Conservation (phyloP, 2,888 invertebrate genomes). For the Aromia moschata region DNA sequence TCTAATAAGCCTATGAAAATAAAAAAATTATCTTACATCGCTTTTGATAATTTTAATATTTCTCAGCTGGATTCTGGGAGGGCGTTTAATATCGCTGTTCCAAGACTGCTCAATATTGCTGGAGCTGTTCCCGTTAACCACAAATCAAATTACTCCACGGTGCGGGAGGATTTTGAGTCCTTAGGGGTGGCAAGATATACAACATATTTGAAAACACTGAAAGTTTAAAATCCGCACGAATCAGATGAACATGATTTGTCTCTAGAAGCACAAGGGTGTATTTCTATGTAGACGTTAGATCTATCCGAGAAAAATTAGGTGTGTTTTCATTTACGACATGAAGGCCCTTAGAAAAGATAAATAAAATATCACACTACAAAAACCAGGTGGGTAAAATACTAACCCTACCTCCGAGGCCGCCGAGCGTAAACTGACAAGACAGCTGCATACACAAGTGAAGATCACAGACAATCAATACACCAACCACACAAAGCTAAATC, state of each 20-base stretch:
- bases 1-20: too few species aligned
- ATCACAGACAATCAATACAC: slow-evolving; percentile 32
- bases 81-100: slow-evolving; percentile 40
- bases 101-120: slow-evolving; percentile 32
- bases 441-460: slow-evolving; percentile 19
- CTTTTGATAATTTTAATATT: slow-evolving; percentile 42
- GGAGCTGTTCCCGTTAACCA: slow-evolving; percentile 44
- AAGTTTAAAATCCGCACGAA: too few species aligned
- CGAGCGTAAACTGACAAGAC: slow-evolving; percentile 39
- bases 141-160: slow-evolving; percentile 65
- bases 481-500: slow-evolving; percentile 51
- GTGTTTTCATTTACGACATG: slow-evolving; percentile 15
- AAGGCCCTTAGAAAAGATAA: background rate
- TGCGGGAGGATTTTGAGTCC: slow-evolving; percentile 63
- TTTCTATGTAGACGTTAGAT: background rate
- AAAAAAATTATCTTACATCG: slow-evolving; percentile 46
- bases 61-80: slow-evolving; percentile 45
- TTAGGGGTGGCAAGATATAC: slow-evolving; percentile 65
- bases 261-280: slow-evolving; percentile 15
- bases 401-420: slow-evolving; percentile 34
- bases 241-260: background rate
- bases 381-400: slow-evolving; percentile 21
- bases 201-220: slow-evolving; percentile 56
- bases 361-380: slow-evolving; percentile 12
- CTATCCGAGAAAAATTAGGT: background rate